Evolutionary conservation across 2,113 vertebrate genomes (phyloP), one percentile per base, ranked within the genome.

Genomic region (Glaucomys volans): DNA sequence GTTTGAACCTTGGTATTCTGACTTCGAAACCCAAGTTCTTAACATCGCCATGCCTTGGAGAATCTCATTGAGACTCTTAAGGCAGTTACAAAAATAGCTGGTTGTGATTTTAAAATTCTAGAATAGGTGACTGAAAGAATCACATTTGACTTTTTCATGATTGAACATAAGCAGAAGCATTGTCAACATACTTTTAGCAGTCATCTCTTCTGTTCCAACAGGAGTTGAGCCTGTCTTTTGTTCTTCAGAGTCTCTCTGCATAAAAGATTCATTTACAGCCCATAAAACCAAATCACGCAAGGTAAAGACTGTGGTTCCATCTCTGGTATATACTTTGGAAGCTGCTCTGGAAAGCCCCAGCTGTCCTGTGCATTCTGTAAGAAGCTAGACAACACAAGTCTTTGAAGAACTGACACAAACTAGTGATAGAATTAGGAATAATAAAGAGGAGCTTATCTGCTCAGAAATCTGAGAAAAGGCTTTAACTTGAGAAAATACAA

Each of bases 331-430:
- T 4, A 98, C 67, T 95, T 91, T 98, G 57, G 95, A 92, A 35
- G 98, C 97, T 47, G 97, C 87, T 94, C 97, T 97, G 90, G 82
- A 26, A 44, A 98, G 98, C n/a, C 97, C 93, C 42, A 98, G 97
- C 12, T 91, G 96, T 40, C 84, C 37, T 2, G 97, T 98, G 54
- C 97, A 98, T 80, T 97, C 97, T 80, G 97, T 66, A 94, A 98
- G 98, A 87, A 98, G 96, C 98, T 98, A 80, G 17, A 96, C 2
- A 75, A 91, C 28, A 64, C 5, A 74, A 74, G 11, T 22, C 12
- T 30, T 10, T 80, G 20, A 89, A 74, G 35, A 47, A 72, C 50
- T 64, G 11, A 47, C 22, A 18, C 7, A 8, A 86, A 74, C 91
- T 3, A 3, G n/a, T n/a, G 52, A 67, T 10, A 26, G 81, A 30